A percentile compares a stretch with the other conserved stretches of the same genome.
phyloP scores from a whole-genome alignment of 1,140 invertebrate species.

The Doryteuthis pealeii region DNA sequence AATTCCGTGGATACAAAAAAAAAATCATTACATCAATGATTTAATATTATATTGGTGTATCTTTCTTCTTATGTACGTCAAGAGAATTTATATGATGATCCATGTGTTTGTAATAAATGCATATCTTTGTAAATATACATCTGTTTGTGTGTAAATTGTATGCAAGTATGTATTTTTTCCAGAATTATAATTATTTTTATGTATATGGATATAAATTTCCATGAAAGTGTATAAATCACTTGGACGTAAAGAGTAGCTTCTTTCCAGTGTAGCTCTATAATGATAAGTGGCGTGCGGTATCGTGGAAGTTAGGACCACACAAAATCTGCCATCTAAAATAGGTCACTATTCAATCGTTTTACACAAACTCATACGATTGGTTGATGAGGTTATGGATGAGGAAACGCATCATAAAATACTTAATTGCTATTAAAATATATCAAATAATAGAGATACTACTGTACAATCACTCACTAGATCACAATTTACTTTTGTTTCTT shows the following conservation, averaged over 20 bases:
- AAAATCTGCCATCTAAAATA: constrained; percentile 9
- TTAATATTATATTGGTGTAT: too few species aligned
- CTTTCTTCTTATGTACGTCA: too few species aligned
- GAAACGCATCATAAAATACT: constrained; percentile 3
- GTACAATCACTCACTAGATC: background rate
- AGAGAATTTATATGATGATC: too few species aligned
- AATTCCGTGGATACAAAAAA: too few species aligned
- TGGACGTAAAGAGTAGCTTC: background rate
- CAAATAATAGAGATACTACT: background rate
- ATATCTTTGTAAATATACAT: too few species aligned
- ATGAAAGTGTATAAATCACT: background rate
- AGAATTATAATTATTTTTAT: too few species aligned
- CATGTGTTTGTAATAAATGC: too few species aligned
- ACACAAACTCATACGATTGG: constrained; percentile 11
- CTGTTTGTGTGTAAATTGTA: too few species aligned
- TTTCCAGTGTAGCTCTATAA: background rate
- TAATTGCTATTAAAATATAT: constrained; percentile 5
- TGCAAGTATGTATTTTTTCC: too few species aligned
- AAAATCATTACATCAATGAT: too few species aligned
- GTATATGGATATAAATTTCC: too few species aligned
- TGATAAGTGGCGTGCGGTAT: background rate
- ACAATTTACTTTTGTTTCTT: background rate
- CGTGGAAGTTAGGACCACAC: background rate
- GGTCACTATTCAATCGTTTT: constrained; percentile 9
- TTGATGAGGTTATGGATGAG: constrained; percentile 1